Evolutionary conservation across 2,888 invertebrate species (phyloP).

Genomic region (Trichacis sp.): DNA sequence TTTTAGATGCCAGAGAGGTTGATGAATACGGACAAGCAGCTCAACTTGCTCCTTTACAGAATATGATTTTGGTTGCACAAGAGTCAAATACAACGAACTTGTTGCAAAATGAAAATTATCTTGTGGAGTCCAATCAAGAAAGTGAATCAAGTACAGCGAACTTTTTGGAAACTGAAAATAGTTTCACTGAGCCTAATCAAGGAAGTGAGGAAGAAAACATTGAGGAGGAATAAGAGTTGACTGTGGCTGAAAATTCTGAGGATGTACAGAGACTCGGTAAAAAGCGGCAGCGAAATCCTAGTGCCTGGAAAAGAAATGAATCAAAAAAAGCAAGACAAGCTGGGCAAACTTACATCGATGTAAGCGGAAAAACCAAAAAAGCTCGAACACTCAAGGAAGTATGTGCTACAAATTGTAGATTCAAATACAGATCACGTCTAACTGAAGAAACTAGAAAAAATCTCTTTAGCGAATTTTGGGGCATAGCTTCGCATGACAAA

Average conservation of each 20-base stretch:
- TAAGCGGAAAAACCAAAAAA: background rate
- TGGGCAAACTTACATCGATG: constrained; percentile 3
- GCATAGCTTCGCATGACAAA: background rate
- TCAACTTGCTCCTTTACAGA: constrained; percentile 4
- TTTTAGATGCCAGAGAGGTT: background rate
- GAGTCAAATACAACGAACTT: background rate
- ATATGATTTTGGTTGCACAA: background rate
- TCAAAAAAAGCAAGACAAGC: constrained; percentile 9
- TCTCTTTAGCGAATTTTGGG: constrained; percentile 9
- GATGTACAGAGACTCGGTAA: background rate
- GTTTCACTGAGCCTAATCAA: too few relatives aligned
- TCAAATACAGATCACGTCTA: constrained; percentile 1
- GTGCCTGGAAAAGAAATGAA: constrained; percentile 4
- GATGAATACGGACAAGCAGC: background rate
- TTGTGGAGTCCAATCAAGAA: too few relatives aligned
- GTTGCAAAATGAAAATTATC: too few relatives aligned
- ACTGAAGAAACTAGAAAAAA: constrained; percentile 7
- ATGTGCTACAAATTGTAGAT: constrained; percentile 7
- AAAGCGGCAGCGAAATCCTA: background rate
- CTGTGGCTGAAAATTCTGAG: too few relatives aligned
- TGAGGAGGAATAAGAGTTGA: too few relatives aligned
- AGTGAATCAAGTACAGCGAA: too few relatives aligned
- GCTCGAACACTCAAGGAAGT: constrained; percentile 6
- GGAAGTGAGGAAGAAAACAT: too few relatives aligned
- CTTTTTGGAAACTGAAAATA: too few relatives aligned